These are phyloP conservation scores for Neolamprologus tretocephalus DNA, from an alignment of 2,113 vertebrate genomes.

Conservation along the genomic window DNA sequence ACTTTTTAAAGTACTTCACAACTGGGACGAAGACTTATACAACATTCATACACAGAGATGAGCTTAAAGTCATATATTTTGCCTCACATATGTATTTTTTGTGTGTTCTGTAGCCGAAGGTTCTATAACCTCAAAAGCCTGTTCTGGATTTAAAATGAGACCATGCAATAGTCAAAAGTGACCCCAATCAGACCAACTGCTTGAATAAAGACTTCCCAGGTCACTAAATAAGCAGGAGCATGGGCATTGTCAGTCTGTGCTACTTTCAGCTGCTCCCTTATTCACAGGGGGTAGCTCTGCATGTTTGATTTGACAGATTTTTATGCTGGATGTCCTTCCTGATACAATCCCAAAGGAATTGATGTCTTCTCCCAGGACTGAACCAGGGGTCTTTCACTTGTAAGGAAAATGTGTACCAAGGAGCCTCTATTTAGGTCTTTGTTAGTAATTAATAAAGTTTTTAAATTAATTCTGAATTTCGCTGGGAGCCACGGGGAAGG, in stretches of 20 bases:
- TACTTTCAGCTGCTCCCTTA: neutral
- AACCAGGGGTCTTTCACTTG: neutral
- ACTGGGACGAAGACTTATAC: neutral
- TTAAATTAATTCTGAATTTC: neutral
- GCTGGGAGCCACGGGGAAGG: neutral
- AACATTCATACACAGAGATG: neutral
- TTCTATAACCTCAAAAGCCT: neutral
- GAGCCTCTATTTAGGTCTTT: neutral
- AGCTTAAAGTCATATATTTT: neutral
- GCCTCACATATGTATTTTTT: neutral
- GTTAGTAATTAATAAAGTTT: neutral
- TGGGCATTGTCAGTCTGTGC: neutral
- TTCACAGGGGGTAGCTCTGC: neutral
- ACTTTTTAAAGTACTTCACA: neutral
- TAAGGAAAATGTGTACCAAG: accelerated
- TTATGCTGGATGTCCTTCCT: neutral
- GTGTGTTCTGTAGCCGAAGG: neutral
- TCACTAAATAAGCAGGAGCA: neutral
- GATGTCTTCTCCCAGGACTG: neutral
- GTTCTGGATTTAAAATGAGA: neutral
- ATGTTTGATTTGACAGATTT: neutral
- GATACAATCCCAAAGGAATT: neutral
- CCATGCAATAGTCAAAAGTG: neutral
- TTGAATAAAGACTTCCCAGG: neutral
- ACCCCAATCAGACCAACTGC: neutral